Percentiles rank a stretch among this genome's conserved stretches.
These are phyloP conservation scores for Tympanoctomys barrerae DNA, from an alignment of 2,797 vertebrate species.

Conservation along the genomic window DNA sequence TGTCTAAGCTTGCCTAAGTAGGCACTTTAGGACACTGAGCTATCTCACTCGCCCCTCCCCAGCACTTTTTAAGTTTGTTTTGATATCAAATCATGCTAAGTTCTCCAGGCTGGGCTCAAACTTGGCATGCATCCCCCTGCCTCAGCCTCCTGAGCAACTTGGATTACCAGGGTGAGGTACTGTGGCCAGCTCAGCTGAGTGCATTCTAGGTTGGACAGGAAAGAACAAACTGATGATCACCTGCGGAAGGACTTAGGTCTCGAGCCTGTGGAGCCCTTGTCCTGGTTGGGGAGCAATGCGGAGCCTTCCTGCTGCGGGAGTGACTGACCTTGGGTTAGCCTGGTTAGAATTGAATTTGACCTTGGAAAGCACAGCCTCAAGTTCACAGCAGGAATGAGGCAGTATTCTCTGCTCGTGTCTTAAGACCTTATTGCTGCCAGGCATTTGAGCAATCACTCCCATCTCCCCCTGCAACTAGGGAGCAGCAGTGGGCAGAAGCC, in stretches of 20 bases:
- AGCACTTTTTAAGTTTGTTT: background rate
- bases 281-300: background rate
- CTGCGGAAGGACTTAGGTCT: background rate
- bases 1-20: too few relatives aligned
- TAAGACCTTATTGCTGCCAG: constrained; percentile 42
- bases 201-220: background rate
- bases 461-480: background rate
- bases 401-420: constrained; percentile 14
- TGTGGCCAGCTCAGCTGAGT: background rate
- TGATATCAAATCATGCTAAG: background rate
- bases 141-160: background rate
- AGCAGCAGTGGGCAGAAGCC: background rate
- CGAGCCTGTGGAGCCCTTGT: background rate
- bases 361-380: background rate
- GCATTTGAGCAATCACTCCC: constrained; percentile 43
- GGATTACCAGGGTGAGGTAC: background rate
- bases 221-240: background rate
- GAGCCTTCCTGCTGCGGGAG: background rate
- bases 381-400: constrained; percentile 57
- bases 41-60: too few relatives aligned
- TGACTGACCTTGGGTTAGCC: background rate
- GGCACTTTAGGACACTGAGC: too few relatives aligned
- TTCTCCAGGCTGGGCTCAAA: background rate
- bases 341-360: background rate
- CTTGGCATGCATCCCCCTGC: background rate